Percentiles rank a stretch among this genome's conserved stretches.
These are phyloP conservation scores for Microcebus griseorufus DNA, from an alignment of 2,113 vertebrate genomes.

Conservation along the genomic window DNA sequence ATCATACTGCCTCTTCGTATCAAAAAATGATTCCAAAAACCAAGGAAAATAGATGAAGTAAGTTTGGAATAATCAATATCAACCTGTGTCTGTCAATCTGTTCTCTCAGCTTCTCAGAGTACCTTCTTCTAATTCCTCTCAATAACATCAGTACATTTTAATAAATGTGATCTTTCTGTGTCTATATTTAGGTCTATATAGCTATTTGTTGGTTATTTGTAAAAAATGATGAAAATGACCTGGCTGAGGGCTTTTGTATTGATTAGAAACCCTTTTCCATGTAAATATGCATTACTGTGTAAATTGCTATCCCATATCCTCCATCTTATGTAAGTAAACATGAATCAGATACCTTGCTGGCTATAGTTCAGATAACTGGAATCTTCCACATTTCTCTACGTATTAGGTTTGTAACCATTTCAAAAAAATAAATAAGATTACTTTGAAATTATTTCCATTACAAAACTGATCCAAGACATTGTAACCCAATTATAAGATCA, in stretches of 20 bases:
- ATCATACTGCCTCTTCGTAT: not conserved
- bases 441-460: slow-evolving; percentile 58
- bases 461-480: slow-evolving; percentile 56
- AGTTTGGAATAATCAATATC: not conserved
- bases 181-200: not conserved
- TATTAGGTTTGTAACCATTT: slow-evolving; percentile 56
- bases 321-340: not conserved
- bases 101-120: not conserved
- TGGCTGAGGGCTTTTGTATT: not conserved
- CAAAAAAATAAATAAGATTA: slow-evolving; percentile 55
- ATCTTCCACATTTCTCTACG: slow-evolving; percentile 38
- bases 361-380: not conserved
- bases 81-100: not conserved
- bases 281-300: not conserved
- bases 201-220: not conserved
- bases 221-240: not conserved
- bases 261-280: not conserved
- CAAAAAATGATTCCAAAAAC: not conserved
- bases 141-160: not conserved
- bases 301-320: not conserved
- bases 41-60: not conserved
- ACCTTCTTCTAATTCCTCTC: not conserved
- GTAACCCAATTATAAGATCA: slow-evolving; percentile 36
- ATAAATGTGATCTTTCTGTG: not conserved
- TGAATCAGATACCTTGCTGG: not conserved